Base-by-base conservation (phyloP, 2,888 invertebrate genomes). In the Trachelus troglodyta region DNA sequence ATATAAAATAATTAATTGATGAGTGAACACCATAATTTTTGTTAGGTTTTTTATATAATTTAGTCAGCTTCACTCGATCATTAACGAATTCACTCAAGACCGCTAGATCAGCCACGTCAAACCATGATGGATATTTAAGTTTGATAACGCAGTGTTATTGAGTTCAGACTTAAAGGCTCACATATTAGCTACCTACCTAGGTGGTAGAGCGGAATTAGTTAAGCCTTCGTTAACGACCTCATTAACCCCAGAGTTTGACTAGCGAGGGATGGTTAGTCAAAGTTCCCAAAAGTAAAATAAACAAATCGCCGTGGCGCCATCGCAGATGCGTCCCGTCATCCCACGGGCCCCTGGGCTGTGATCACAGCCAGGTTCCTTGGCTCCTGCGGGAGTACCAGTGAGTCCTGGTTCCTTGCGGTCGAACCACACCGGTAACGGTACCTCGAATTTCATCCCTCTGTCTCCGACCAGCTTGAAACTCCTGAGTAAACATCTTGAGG, bases 271-370 rank as follows among this genome's bases (percentile, higher is more conserved):
- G 75, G 77, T 71, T 71, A 31, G 71, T 33, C 33, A 71, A 31
- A 12, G 31, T 34, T 31, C 71, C 71, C 73, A 76, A 80, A 90
- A 88, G 85, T 89, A 89, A 91, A 89, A 89, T 89, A 91, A 91
- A 91, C 90, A 91, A 89, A 89, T 89, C 88, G 87, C 84, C 84
- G 82, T 88, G 91, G 91, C 91, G 91, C 91, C 91, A 90, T 84
- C 87, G 86, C 91, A 91, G 91, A 91, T 91, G 91, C 88, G 88
- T 87, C 89, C 86, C 85, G 89, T 91, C 90, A 90, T 88, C 81
- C 85, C 82, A 79, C 79, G 81, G 78, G 90, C 88, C 81, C 85
- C 82, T 79, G 79, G 81, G 78, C 77, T 80, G 75, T 80, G 75
- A 78, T 83, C 75, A 68, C n/a, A 74, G 78, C 77, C 79, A 77